A percentile compares a stretch with the other conserved stretches of the same genome.
phyloP scores from a whole-genome alignment of 2,888 invertebrate species.

The Lochmaea capreae region DNA sequence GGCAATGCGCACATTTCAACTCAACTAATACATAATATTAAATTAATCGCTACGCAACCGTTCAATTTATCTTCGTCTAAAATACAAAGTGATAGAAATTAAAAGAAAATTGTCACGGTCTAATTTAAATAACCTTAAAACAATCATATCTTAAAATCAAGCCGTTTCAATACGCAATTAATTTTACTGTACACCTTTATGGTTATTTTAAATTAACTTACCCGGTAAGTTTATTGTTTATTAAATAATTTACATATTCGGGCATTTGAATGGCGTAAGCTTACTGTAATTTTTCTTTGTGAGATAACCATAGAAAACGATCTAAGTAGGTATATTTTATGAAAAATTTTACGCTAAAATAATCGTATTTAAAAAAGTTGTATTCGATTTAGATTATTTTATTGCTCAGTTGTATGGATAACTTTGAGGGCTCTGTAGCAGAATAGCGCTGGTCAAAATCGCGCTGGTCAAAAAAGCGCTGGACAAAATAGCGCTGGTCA shows the following conservation, averaged over 20 bases:
- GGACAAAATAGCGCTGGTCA: no score
- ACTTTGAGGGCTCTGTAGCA: no score
- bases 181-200: neutral
- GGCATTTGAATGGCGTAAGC: neutral
- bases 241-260: slow-evolving; percentile 8
- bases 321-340: slow-evolving; percentile 3
- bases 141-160: neutral
- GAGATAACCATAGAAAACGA: neutral
- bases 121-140: neutral
- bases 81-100: neutral
- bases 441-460: no score
- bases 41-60: slow-evolving; percentile 4
- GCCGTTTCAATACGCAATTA: neutral
- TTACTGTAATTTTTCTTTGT: neutral
- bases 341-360: neutral
- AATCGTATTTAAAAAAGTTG: no score
- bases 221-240: neutral
- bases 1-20: slow-evolving; percentile 7
- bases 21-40: neutral
- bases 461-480: no score
- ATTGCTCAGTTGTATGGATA: no score
- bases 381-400: no score
- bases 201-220: neutral
- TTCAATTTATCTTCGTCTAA: slow-evolving; percentile 5
- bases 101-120: slow-evolving; percentile 2